A percentile compares a stretch with the other conserved stretches of the same genome.
Conservation (phyloP, 1,140 invertebrate genomes). For the Macrostomum lignano region DNA sequence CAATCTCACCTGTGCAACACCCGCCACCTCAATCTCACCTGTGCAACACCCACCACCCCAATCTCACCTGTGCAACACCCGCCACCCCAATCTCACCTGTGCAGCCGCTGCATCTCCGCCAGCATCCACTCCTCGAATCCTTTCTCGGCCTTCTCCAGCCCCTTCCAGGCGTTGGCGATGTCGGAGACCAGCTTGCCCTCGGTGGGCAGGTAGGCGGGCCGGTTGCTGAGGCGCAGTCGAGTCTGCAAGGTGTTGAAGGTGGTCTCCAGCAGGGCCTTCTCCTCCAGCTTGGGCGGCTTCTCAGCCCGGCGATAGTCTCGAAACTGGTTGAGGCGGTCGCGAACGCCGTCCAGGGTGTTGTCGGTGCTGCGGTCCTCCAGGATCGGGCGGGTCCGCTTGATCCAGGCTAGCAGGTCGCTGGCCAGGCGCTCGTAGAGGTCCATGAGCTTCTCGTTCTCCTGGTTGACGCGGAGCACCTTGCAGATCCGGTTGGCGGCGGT, state of each 20-base stretch:
- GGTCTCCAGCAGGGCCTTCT: conserved; percentile 87
- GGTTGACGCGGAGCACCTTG: conserved; percentile 95
- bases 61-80: no score
- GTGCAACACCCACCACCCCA: no score
- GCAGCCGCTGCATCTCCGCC: no score
- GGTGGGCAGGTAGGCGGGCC: conserved; percentile 88
- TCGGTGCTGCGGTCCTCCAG: conserved; percentile 64
- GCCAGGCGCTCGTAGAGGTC: conserved; percentile 77
- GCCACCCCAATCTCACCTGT: no score
- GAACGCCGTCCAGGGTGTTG: conserved; percentile 77
- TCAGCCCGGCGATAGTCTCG: conserved; percentile 85
- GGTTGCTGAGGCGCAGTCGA: conserved; percentile 67
- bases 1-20: no score
- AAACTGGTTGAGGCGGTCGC: conserved; percentile 90
- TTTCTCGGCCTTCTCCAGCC: conserved; percentile 75
- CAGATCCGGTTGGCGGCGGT: conserved; percentile 96
- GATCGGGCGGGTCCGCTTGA: conserved; percentile 84
- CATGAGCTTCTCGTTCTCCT: conserved; percentile 97
- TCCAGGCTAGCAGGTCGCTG: conserved; percentile 69
- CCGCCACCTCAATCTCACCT: no score
- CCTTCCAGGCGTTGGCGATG: conserved; percentile 92
- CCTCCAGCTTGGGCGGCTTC: conserved; percentile 89
- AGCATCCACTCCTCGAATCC: conserved; percentile 96
- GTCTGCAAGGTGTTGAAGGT: conserved; percentile 97
- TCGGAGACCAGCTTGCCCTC: conserved; percentile 95